Evolutionary conservation across 2,797 vertebrate genomes (phyloP), one percentile per base, ranked within the genome.

Genomic region (Sylvilagus floridanus): DNA sequence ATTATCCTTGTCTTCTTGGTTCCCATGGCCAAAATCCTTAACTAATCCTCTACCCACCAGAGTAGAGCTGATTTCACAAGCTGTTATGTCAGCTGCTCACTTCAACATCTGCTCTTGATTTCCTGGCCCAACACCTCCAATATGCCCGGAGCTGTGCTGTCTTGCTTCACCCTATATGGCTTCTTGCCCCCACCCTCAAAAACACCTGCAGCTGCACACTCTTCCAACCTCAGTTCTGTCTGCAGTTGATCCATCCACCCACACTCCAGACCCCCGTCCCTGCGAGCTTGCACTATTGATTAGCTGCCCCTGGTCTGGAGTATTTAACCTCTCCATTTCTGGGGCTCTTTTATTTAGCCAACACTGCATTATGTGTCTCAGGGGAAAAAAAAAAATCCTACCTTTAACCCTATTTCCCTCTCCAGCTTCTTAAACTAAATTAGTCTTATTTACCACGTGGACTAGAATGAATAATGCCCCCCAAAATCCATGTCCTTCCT

Each of bases 21-120:
- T 96, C 96, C 92, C 97, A 92, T 24, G 95, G 78, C 72, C 92
- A 94, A 66, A 91, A 94, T 90, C 95, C 88, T 93, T 95, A 72
- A 94, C 92, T 90, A 96, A 96, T 95, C 75, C 60, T 72, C 92
- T 79, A 37, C 84, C 92, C 95, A 68, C 63, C 42, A 35, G 72
- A 71, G 79, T 8, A 77, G 63, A 24, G 72, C 66, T 42, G 54
- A 75, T 75, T 73, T 76, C 92, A 42, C 94, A 94, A 90, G 92
- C 88, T 94, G 90, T 84, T 88, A 66, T 79, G 89, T 77, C 96
- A 96, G 92, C 95, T 95, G 97, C 93, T 88, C 37, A 3, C 13
- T 22, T 19, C 12, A 5, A 85, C 95, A 95, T 88, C 95, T 92
- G 95, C 90, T 96, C 82, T 28, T 47, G 6, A 71, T 63, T 79